phyloP scores from a whole-genome alignment of 2,113 vertebrate species.

The Silurus glanis region DNA sequence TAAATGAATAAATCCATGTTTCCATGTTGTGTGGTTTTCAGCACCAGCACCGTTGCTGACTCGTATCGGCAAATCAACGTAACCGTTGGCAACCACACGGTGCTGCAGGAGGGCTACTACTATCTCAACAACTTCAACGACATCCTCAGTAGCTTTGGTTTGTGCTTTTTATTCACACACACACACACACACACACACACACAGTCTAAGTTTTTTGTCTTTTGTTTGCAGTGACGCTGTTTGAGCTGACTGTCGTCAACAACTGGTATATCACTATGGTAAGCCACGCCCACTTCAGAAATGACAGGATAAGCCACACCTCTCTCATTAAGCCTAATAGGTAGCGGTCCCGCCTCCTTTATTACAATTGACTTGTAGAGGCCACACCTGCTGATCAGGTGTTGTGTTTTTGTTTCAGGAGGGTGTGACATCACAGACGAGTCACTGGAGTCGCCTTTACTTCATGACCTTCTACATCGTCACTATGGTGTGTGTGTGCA shows the following conservation, averaged over 20 bases:
- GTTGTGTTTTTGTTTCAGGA: slow-evolving; percentile 73
- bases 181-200: background rate
- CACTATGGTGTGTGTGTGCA: slow-evolving; percentile 79
- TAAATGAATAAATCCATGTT: background rate
- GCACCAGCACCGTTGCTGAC: slow-evolving; percentile 89
- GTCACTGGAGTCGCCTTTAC: slow-evolving; percentile 95
- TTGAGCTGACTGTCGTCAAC: slow-evolving; percentile 96
- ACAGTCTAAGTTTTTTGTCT: background rate
- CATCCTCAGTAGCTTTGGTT: slow-evolving; percentile 96
- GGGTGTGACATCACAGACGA: slow-evolving; percentile 93
- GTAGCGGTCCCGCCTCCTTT: too few species aligned
- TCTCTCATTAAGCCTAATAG: background rate
- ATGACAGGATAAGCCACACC: background rate
- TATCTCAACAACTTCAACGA: slow-evolving; percentile 99
- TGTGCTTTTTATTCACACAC: slow-evolving; percentile 40
- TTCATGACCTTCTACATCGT: slow-evolving; percentile 99
- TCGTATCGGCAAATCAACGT: slow-evolving; percentile 84
- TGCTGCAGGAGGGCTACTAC: slow-evolving; percentile 91
- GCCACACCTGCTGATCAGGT: background rate
- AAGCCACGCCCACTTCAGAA: slow-evolving; percentile 42
- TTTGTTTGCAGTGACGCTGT: slow-evolving; percentile 84
- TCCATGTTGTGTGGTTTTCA: slow-evolving; percentile 52
- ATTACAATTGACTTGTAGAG: background rate
- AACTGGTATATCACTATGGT: slow-evolving; percentile 99
- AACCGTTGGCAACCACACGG: slow-evolving; percentile 83